Conservation (phyloP, 1,140 invertebrate species). For the Cotesia glomerata region DNA sequence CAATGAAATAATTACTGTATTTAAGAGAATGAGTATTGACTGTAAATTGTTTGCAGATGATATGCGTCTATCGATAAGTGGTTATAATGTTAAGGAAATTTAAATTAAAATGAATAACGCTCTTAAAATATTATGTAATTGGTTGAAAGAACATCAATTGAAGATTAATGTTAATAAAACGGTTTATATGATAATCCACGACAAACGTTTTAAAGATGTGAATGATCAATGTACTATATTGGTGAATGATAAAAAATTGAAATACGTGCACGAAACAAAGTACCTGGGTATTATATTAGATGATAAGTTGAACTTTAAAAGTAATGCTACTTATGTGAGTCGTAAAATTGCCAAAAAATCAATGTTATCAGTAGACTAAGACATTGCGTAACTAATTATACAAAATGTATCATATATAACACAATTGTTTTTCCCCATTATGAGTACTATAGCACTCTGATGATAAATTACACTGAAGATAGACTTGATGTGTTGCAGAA, state of each 20-base stretch:
- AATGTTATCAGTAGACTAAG: no score
- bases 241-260: neutral
- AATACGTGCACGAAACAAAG: neutral
- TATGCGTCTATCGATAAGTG: slow-evolving; percentile 10
- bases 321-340: neutral
- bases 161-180: neutral
- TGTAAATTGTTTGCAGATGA: slow-evolving; percentile 32
- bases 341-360: no score
- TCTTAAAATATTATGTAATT: neutral
- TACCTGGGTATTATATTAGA: neutral
- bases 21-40: neutral
- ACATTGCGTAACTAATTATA: no score
- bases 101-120: neutral
- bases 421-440: neutral
- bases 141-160: neutral
- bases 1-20: neutral
- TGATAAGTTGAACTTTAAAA: neutral
- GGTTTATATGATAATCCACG: neutral
- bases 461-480: neutral
- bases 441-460: neutral
- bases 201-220: slow-evolving; percentile 23
- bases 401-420: neutral
- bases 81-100: neutral
- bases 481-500: neutral
- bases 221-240: neutral